Percentiles rank a stretch among this genome's conserved stretches.
Evolutionary conservation across 2,113 vertebrate species (phyloP).

Genomic region (Lutjanus erythropterus): DNA sequence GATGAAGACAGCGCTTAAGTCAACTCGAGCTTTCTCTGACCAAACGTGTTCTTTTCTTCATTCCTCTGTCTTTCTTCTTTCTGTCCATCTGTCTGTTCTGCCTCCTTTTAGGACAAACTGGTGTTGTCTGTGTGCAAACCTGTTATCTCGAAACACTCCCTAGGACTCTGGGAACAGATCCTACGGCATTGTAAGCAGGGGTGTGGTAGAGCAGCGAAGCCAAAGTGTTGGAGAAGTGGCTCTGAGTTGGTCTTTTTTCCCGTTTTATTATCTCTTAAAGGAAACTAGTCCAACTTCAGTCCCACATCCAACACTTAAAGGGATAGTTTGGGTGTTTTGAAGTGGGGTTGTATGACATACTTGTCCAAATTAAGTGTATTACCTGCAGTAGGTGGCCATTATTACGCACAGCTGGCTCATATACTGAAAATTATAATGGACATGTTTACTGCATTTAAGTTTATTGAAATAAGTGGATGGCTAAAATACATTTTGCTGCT

Average conservation of each 20-base stretch:
- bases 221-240: conserved; percentile 16
- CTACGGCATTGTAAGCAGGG: conserved; percentile 84
- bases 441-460: too few species aligned
- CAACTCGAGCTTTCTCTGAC: conserved; percentile 15
- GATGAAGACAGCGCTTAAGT: conserved; percentile 3
- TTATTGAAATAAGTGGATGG: too few species aligned
- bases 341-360: too few species aligned
- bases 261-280: neutral
- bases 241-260: neutral
- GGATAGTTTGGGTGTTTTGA: too few species aligned
- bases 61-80: conserved; percentile 43
- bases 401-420: too few species aligned
- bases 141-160: conserved; percentile 88
- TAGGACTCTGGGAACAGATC: conserved; percentile 76
- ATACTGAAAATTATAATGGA: too few species aligned
- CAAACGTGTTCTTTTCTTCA: conserved; percentile 42
- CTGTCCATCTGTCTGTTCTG: conserved; percentile 70
- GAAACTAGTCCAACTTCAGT: conserved; percentile 5
- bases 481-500: too few species aligned
- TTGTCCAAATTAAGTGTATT: too few species aligned
- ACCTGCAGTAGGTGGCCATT: too few species aligned
- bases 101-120: conserved; percentile 87
- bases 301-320: conserved; percentile 28
- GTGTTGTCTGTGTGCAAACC: conserved; percentile 89
- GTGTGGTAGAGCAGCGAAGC: conserved; percentile 18